Percentiles rank a stretch among this genome's conserved stretches.
Conservation (phyloP, 2,797 vertebrate species). For the Otolemur crassicaudatus region DNA sequence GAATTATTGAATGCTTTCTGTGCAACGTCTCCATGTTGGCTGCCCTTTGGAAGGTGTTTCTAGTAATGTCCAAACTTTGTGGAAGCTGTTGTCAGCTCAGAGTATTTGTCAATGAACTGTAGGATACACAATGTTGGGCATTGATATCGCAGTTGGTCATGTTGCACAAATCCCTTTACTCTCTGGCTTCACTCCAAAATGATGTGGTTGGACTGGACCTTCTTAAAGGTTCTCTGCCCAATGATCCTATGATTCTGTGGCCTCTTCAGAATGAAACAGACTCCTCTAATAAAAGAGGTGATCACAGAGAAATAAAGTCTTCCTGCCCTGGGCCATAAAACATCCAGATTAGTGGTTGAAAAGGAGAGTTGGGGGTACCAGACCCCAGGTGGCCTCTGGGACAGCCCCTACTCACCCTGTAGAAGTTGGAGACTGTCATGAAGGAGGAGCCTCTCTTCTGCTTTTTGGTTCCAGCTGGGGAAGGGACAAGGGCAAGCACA, state of each 20-base stretch:
- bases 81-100: not conserved
- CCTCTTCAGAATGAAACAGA: not conserved
- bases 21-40: not conserved
- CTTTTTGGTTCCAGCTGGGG: slow-evolving; percentile 83
- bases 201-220: not conserved
- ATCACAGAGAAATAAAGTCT: not conserved
- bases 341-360: not conserved
- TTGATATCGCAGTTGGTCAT: not conserved
- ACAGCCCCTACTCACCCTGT: slow-evolving; percentile 80
- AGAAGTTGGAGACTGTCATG: slow-evolving; percentile 87
- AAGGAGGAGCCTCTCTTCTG: slow-evolving; percentile 88
- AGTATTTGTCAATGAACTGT: not conserved
- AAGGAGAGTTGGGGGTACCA: not conserved
- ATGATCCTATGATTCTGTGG: not conserved
- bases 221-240: not conserved
- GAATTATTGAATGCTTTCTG: not conserved
- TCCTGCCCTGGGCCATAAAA: not conserved
- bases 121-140: not conserved
- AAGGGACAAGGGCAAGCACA: slow-evolving; percentile 20
- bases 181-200: not conserved
- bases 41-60: not conserved
- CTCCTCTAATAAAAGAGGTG: not conserved
- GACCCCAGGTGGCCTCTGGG: not conserved
- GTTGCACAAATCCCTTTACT: not conserved
- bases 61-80: not conserved